Evolutionary conservation across 1,140 invertebrate genomes (phyloP).

Genomic region (Lepidostoma basale): DNA sequence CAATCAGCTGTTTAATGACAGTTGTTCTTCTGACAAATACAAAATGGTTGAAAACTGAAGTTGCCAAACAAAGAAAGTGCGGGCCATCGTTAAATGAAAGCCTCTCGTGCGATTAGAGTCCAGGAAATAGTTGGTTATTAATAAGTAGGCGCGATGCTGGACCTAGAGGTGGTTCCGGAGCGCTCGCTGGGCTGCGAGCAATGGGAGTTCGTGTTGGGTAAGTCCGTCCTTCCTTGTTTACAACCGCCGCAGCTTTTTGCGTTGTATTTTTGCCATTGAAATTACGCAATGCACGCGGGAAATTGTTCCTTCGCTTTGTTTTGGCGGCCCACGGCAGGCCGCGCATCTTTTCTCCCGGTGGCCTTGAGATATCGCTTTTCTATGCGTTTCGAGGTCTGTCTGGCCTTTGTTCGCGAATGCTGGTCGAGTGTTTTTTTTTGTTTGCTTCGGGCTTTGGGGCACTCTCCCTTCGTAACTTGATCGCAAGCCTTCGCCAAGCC

Average conservation of each 20-base stretch:
- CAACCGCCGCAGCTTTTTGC: conserved; percentile 59
- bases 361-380: neutral
- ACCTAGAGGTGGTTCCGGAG: conserved; percentile 94
- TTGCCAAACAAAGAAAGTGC: conserved; percentile 62
- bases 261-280: conserved; percentile 56
- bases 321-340: too few relatives aligned
- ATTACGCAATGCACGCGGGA: conserved; percentile 55
- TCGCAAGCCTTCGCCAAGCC: neutral
- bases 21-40: conserved; percentile 63
- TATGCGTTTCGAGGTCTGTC: neutral
- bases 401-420: conserved; percentile 16
- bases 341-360: too few relatives aligned
- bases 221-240: conserved; percentile 57
- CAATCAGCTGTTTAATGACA: conserved; percentile 65
- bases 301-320: neutral
- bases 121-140: neutral
- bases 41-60: conserved; percentile 64
- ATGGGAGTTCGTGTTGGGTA: conserved; percentile 97
- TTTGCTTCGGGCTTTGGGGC: neutral
- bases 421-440: neutral
- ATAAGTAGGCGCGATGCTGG: conserved; percentile 75
- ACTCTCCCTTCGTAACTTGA: neutral
- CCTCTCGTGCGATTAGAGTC: neutral
- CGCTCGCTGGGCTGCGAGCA: conserved; percentile 93
- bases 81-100: conserved; percentile 52